These are phyloP conservation scores for Brachionus asplanchnoidis DNA, from an alignment of 1,140 invertebrate genomes.

Conservation along the genomic window DNA sequence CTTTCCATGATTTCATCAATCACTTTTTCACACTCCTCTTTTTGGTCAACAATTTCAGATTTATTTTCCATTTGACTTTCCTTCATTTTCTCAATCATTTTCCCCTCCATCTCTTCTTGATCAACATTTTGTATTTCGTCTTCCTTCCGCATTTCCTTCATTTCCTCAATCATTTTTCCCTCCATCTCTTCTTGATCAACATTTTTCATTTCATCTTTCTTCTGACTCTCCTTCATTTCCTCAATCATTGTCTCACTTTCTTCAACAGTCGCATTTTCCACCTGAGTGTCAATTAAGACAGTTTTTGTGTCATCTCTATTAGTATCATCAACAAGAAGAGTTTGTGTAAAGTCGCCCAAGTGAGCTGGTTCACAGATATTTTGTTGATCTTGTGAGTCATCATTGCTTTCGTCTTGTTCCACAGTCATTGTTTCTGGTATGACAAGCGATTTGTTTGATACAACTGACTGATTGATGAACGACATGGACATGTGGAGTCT, in stretches of 20 bases:
- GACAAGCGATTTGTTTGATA: neutral
- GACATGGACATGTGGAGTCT: neutral
- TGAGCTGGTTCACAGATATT: neutral
- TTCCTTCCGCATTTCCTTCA: too few relatives aligned
- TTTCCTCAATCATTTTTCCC: neutral
- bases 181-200: too few relatives aligned
- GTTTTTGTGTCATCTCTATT: neutral
- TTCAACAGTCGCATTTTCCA: neutral
- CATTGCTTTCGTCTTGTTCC: neutral
- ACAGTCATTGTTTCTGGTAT: neutral
- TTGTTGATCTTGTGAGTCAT: neutral
- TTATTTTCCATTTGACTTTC: too few relatives aligned
- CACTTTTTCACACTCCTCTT: too few relatives aligned
- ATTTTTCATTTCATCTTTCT: too few relatives aligned
- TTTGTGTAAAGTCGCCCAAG: neutral
- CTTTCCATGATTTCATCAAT: too few relatives aligned
- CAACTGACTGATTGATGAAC: constrained; percentile 5
- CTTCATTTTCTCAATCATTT: neutral
- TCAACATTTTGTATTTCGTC: too few relatives aligned
- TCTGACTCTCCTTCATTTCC: neutral
- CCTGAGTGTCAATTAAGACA: neutral
- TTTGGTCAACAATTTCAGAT: too few relatives aligned
- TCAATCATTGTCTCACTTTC: neutral
- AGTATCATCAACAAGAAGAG: neutral
- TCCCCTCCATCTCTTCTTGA: neutral